Base-by-base conservation (phyloP, 2,888 invertebrate species). In the Margaritifera margaritifera region DNA sequence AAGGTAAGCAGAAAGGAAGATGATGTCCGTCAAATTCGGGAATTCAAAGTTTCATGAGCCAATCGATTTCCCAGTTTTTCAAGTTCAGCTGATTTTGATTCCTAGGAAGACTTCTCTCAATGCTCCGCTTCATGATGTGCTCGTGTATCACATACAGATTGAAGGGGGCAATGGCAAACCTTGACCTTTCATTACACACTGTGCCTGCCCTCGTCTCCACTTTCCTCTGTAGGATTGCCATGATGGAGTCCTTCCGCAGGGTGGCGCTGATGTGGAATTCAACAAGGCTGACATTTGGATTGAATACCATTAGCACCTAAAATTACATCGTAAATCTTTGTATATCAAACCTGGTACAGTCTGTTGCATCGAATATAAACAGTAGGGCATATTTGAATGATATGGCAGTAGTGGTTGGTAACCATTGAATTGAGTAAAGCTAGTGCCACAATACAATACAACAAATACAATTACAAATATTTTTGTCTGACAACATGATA, bases 271-370 rank as follows among this genome's bases (percentile, higher is more conserved):
- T 57, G 25, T 71, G 68, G 59, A 76, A 73, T 59, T 66, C 64
- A 19, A 77, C 62, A 8, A 63, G n/a, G 8, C 63, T 62, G 20
- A 74, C 57, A 25, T 72, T 58, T 19, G 56, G 60, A 70, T 77
- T 75, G 68, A 72, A 68, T 11, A 66, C 62, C 68, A 75, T 66
- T 59, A 75, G 27, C 20, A 75, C 66, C 75, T 75, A 57, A 6
- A 52, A 63, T 50, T n/a, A 54, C n/a, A 65, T 15, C 54, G 50
- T 20, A 52, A 52, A 55, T 11, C 5, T 24, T n/a, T 8, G n/a
- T 0, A 42, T 22, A 22, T 20, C 4, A 62, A 31, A 15, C 19
- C 6, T 8, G n/a, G 31, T 24, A 53, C n/a, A 8, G 8, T 18
- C 19, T 18, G 3, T 15, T 42, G 42, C 11, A 42, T 15, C 2